phyloP scores from a whole-genome alignment of 2,888 invertebrate species.

The Dilophus febrilis region DNA sequence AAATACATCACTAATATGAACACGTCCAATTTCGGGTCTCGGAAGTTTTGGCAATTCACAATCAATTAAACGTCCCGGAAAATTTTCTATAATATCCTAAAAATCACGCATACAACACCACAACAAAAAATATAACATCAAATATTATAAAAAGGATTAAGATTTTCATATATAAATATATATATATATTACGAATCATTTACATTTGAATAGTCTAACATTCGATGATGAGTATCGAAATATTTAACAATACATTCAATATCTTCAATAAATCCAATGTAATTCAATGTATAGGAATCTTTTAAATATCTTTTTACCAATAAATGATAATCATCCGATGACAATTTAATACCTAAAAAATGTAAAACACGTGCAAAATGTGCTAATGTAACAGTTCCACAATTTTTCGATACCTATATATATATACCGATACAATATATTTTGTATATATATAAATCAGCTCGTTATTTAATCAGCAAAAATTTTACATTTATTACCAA shows the following conservation, averaged over 20 bases:
- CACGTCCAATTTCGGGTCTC: conserved; percentile 44
- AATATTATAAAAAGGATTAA: too few species aligned
- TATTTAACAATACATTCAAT: conserved; percentile 48
- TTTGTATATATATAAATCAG: too few species aligned
- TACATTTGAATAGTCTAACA: conserved; percentile 31
- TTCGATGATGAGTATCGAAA: conserved; percentile 32
- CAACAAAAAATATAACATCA: too few species aligned
- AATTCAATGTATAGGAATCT: conserved; percentile 60
- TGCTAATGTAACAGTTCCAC: conserved; percentile 55
- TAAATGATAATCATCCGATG: conserved; percentile 53
- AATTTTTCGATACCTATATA: conserved; percentile 60
- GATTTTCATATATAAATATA: too few species aligned
- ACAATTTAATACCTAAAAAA: conserved; percentile 50
- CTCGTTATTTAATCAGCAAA: too few species aligned
- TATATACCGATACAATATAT: too few species aligned
- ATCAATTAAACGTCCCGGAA: conserved; percentile 47
- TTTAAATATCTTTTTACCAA: conserved; percentile 58
- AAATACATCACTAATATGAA: conserved; percentile 34
- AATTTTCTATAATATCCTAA: conserved; percentile 35
- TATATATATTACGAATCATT: too few species aligned
- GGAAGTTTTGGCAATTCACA: conserved; percentile 50
- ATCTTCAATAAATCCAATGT: conserved; percentile 53
- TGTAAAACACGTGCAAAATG: conserved; percentile 60
- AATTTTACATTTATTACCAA: too few species aligned
- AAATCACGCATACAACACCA: too few species aligned